Percentiles rank a stretch among this genome's conserved stretches.
phyloP scores from a whole-genome alignment of 2,888 invertebrate species.

The Habroteleia sp. region DNA sequence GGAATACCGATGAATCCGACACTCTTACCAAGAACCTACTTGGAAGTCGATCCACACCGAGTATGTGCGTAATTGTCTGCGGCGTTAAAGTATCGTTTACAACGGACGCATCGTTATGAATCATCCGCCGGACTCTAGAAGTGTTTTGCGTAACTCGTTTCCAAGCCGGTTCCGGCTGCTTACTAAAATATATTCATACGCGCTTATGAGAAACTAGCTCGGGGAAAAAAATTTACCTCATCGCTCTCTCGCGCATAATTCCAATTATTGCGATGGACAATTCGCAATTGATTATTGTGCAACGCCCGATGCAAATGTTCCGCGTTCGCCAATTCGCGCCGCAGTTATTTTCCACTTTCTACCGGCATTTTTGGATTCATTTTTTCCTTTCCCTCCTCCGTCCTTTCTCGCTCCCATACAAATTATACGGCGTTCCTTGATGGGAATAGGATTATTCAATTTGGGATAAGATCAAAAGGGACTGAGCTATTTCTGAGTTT shows the following conservation, averaged over 20 bases:
- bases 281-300: not conserved
- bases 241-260: slow-evolving; percentile 12
- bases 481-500: too few species aligned
- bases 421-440: too few species aligned
- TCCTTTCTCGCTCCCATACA: too few species aligned
- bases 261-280: slow-evolving; percentile 22
- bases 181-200: slow-evolving; percentile 46
- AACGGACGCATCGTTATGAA: slow-evolving; percentile 67
- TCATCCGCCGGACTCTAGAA: slow-evolving; percentile 61
- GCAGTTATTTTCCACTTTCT: too few species aligned
- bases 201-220: slow-evolving; percentile 57
- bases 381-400: too few species aligned
- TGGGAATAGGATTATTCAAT: too few species aligned
- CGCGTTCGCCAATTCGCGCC: too few species aligned
- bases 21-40: slow-evolving; percentile 62
- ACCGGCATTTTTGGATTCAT: too few species aligned
- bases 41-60: slow-evolving; percentile 64
- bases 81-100: slow-evolving; percentile 65
- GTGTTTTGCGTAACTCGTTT: slow-evolving; percentile 63
- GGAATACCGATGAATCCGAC: slow-evolving; percentile 65
- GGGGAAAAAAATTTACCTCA: slow-evolving; percentile 18
- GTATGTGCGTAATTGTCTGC: slow-evolving; percentile 66
- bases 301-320: not conserved
- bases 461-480: too few species aligned
- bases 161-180: slow-evolving; percentile 56